Evolutionary conservation across 2,888 invertebrate species (phyloP).

Genomic region (Mystacides longicornis): DNA sequence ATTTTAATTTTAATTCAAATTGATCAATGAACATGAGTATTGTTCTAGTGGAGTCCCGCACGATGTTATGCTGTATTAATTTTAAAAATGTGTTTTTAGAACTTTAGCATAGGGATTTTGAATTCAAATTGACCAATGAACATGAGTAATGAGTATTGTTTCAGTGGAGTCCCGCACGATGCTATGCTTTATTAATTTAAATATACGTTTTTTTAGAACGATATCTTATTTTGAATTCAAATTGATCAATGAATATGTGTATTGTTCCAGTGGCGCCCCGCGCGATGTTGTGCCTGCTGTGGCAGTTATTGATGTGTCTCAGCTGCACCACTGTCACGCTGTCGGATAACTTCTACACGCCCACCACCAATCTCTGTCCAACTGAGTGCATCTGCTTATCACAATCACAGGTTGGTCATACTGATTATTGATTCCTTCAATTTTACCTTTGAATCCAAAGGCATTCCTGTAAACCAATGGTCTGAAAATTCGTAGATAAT

Average conservation of each 20-base stretch:
- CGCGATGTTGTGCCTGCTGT: conserved; percentile 25
- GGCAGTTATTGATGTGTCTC: conserved; percentile 26
- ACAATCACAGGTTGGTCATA: conserved; percentile 66
- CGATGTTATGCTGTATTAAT: too few relatives aligned
- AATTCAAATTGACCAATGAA: neutral
- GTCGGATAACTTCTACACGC: conserved; percentile 25
- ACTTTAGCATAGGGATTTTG: neutral
- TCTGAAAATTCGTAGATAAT: too few relatives aligned
- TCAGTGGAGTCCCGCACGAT: too few relatives aligned
- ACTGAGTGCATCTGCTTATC: conserved; percentile 80
- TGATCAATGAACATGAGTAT: too few relatives aligned
- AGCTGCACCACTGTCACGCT: conserved; percentile 26
- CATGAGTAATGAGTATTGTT: too few relatives aligned
- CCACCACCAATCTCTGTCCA: conserved; percentile 59
- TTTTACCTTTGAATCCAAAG: too few relatives aligned
- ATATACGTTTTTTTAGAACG: neutral
- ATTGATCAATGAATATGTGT: neutral
- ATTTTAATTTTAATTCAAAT: too few relatives aligned
- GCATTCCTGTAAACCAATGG: too few relatives aligned
- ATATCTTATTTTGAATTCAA: neutral
- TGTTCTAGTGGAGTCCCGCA: too few relatives aligned
- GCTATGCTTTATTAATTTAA: too few relatives aligned
- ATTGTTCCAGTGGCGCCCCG: conserved; percentile 23
- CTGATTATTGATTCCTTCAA: too few relatives aligned
- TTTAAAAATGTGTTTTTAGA: neutral